These are phyloP conservation scores for Anneissia japonica DNA, from an alignment of 35 echinoderm and acorn worm species.

Conservation along the genomic window DNA sequence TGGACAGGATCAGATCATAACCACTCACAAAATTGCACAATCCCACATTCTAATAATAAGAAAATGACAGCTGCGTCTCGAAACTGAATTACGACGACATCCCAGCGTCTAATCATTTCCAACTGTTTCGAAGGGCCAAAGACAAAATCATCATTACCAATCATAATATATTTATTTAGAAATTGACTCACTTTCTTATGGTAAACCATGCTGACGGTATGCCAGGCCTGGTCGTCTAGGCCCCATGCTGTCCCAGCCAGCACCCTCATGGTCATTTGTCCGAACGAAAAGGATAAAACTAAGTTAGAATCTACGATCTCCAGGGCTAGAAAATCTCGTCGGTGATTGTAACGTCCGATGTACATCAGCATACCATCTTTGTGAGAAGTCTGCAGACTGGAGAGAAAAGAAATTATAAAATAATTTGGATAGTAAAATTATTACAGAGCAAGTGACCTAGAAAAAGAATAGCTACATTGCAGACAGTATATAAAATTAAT, in stretches of 20 bases:
- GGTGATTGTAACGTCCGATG: slow-evolving; percentile 65
- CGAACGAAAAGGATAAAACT: slow-evolving; percentile 70
- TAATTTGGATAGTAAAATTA: too few relatives aligned
- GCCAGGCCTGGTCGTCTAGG: slow-evolving; percentile 71
- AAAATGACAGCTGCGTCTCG: neutral
- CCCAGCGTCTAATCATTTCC: too few relatives aligned
- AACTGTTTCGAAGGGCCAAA: too few relatives aligned
- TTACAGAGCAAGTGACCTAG: too few relatives aligned
- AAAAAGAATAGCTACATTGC: too few relatives aligned
- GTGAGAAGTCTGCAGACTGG: slow-evolving; percentile 57
- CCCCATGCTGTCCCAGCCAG: slow-evolving; percentile 75
- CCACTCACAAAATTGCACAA: neutral
- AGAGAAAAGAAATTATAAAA: neutral
- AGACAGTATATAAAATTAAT: too few relatives aligned
- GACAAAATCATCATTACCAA: too few relatives aligned
- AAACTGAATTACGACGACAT: neutral
- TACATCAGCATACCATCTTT: slow-evolving; percentile 75
- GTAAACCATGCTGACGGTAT: slow-evolving; percentile 57
- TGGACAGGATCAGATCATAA: neutral
- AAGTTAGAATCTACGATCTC: slow-evolving; percentile 69
- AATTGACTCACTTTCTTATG: slow-evolving; percentile 54
- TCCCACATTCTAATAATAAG: neutral
- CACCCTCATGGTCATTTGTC: slow-evolving; percentile 80
- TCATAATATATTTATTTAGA: neutral
- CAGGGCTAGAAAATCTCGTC: slow-evolving; percentile 76